These are phyloP conservation scores for Drosophila kuntzei DNA, from an alignment of 2,888 invertebrate genomes.

Conservation along the genomic window DNA sequence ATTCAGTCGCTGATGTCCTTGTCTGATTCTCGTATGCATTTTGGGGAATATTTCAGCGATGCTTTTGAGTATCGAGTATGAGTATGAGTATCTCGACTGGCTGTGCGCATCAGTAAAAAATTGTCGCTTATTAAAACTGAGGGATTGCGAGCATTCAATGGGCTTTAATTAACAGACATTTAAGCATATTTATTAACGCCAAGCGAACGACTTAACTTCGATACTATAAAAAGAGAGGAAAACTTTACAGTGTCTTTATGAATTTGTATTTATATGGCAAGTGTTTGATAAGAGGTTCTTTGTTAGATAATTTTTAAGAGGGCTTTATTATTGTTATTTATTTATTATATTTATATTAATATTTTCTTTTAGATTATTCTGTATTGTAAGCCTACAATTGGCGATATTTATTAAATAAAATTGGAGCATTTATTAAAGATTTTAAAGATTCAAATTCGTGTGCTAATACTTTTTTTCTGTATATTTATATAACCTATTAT, in stretches of 20 bases:
- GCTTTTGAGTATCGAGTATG: constrained; percentile 22
- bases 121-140: constrained; percentile 41
- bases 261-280: background rate
- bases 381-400: no score
- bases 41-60: constrained; percentile 25
- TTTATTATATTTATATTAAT: no score
- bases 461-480: no score
- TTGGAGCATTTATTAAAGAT: no score
- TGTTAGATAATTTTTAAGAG: no score
- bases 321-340: no score
- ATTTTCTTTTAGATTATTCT: no score
- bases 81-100: constrained; percentile 7
- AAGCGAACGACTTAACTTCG: background rate
- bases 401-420: no score
- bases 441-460: no score
- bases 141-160: constrained; percentile 13
- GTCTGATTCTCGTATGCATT: constrained; percentile 30
- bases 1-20: constrained; percentile 41
- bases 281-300: no score
- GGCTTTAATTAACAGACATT: constrained; percentile 27
- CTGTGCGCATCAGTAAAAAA: constrained; percentile 21
- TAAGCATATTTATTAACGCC: constrained; percentile 5
- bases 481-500: no score
- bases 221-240: background rate
- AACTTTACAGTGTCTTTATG: background rate